Base-by-base conservation (phyloP, 2,888 invertebrate genomes). In the Melikaiella ostensackeni region DNA sequence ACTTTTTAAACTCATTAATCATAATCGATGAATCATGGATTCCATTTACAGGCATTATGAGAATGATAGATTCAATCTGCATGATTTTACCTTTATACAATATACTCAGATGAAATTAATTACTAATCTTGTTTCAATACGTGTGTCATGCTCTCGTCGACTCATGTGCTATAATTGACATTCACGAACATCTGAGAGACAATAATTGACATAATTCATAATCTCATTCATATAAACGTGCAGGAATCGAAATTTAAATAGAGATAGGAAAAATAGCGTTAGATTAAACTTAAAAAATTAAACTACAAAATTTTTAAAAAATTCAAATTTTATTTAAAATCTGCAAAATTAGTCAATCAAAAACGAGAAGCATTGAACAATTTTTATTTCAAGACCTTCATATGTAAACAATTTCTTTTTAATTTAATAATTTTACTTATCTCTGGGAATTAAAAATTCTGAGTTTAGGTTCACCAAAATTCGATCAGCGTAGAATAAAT, bases 281-380 rank as follows among this genome's bases (percentile, higher is more conserved):
- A 79, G 75, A 77, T 77, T 64, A 79, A 77, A 77, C 76, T 78
- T 33, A n/a, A 8, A 6, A 59, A 16, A 30, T 24, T 24, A 24
- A 19, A 7, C 19, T 38, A 38, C 38, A 38, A 61, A 61, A 1
- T 61, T 61, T 61, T 61, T 16, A 13, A 5, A 30, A 24, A 24
- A 62, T 62, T 33, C 3, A 3, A 33, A 24, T 33, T 19, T 24
- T 24, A 21, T 27, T 30, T 13, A 16, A 42, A 62, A 19, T 11
- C 13, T 30, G 7, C 3, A 62, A 16, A 42, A 42, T 16, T 42
- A 38, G 0, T 38, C 11, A 38, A n/a, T n/a, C n/a, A 38, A 38
- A 11, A 38, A 38, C 3, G 0, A 42, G 5, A 16, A 4, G 42
- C 42, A 42, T 16, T 42, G 16, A 42, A 42, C 16, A 13, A 3